Evolutionary conservation across 2,888 invertebrate species (phyloP), one percentile per base, ranked within the genome.

Genomic region (Resseliella maxima): DNA sequence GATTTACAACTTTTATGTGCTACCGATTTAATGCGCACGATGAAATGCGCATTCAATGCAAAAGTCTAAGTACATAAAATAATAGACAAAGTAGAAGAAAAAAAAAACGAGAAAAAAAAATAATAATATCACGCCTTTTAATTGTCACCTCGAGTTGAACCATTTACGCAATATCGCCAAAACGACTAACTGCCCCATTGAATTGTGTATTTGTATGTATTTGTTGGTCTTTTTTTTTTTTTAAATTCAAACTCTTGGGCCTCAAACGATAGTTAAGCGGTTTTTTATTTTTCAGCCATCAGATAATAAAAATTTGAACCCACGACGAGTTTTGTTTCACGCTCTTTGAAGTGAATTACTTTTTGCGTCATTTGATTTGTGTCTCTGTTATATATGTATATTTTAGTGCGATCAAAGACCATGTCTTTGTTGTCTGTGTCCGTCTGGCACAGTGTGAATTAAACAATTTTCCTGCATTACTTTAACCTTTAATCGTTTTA

Each of bases 131-230:
- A 72, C 72, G 72, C 72, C 72, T 72, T 72, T 72, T 72, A 72
- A 72, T 72, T 72, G 72, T 72, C 72, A 72, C 72, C 72, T 72
- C 72, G 72, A 72, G 2, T 72, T 72, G 72, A 72, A 72, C 72
- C 15, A 72, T 72, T 72, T 72, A 31, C 72, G 72, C 72, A 72
- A 72, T 35, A 18, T 15, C 1, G 27, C 18, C 31, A 5, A 31
- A 31, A 2, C 31, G 72, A 2, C 3, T 72, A 35, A 3, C 5
- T 72, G n/a, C 15, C 15, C 1, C 59, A 27, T 59, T 59, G 10
- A 59, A 27, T 59, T 27, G 12, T 15, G 45, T 24, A 8, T 59
- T 59, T 59, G 24, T n/a, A 5, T 12, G 15, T 24, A 24, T 50
- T 59, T 59, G 27, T 27, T 59, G 24, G 50, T 24, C 24, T 59